Evolutionary conservation across 2,113 vertebrate genomes (phyloP), one percentile per base, ranked within the genome.

Genomic region (Prietella phreatophila): DNA sequence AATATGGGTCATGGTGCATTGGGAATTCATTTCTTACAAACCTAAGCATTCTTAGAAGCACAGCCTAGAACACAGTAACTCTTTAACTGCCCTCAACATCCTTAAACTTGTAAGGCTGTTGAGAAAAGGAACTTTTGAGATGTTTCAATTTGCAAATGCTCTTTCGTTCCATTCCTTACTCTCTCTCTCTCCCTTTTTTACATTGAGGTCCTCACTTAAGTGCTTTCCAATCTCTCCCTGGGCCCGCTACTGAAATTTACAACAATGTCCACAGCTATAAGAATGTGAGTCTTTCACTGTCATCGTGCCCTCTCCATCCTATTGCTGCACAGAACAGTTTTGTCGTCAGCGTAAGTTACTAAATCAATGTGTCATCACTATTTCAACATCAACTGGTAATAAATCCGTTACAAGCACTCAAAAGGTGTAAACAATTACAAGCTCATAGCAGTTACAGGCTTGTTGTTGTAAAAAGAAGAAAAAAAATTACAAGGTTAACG

Each of bases 341-440:
- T 33, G 25, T 82, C 30, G 19, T 10, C 53, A 1, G 55, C 20
- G 14, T 22, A 22, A 36, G 9, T 61, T 82, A 4, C 56, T 82
- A 82, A 58, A 82, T 82, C 78, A 81, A 30, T 56, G 78, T 53
- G 30, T 76, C 56, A 61, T 60, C 36, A 61, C 79, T 60, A 7
- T 82, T 61, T 60, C 56, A 8, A 42, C 33, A 82, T 39, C 22
- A 42, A 61, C 4, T 0, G 14, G 3, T 22, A 61, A 39, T 61
- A 39, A 61, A 82, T 39, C 33, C 10, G 8, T 36, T 58, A 83
- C 20, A 4, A 63, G 33, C 30, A 63, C 56, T 83, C 56, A 47
- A 10, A 10, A 27, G 27, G 13, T 83, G 39, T 50, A 50, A 83
- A 84, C 61, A 30, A 30, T 53, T 50, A 20, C 27, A 30, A 20